Evolutionary conservation across 2,888 invertebrate species (phyloP), one percentile per base, ranked within the genome.

Genomic region (Xestoiulus laeticollis): DNA sequence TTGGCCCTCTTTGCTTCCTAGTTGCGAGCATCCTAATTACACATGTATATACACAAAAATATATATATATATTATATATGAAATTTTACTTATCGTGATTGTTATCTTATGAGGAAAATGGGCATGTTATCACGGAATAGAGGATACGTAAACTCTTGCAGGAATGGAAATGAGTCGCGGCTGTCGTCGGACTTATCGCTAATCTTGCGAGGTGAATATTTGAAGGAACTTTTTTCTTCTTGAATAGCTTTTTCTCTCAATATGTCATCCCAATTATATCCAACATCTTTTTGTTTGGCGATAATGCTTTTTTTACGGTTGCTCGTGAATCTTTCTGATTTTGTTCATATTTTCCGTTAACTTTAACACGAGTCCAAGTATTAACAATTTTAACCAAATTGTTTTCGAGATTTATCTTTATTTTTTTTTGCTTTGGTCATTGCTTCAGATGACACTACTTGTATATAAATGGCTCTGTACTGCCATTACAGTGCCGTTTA

Each of bases 1-100:
- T 68, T 22, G 68, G 68, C 68, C 68, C 68, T 68, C 68, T 68
- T 68, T 68, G 68, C 68, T 68, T 68, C 68, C 68, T 68, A 68
- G 68, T 68, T 68, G 68, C 68, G 68, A 68, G 68, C 68, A 68
- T 68, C 22, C 68, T 68, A 68, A 26, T 68, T 68, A 68, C 68
- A 68, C 68, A 68, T 68, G 68, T 68, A 68, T 68, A 68, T 68
- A 68, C 22, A 26, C 68, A 68, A 68, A 59, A n/a, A 68, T 68
- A 22, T 68, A 68, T 68, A 68, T 68, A 68, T 68, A 68, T 68
- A 68, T 68, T 68, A 68, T 68, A 68, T 26, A 68, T 68, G 22
- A 68, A 68, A 68, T 68, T 68, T 22, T 68, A 68, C 22, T 26
- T 68, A 68, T 68, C 22, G 68, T 68, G 68, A 68, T 68, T 68